These are phyloP conservation scores for Ciconia stormi DNA, from an alignment of 2,113 vertebrate genomes.

Conservation along the genomic window DNA sequence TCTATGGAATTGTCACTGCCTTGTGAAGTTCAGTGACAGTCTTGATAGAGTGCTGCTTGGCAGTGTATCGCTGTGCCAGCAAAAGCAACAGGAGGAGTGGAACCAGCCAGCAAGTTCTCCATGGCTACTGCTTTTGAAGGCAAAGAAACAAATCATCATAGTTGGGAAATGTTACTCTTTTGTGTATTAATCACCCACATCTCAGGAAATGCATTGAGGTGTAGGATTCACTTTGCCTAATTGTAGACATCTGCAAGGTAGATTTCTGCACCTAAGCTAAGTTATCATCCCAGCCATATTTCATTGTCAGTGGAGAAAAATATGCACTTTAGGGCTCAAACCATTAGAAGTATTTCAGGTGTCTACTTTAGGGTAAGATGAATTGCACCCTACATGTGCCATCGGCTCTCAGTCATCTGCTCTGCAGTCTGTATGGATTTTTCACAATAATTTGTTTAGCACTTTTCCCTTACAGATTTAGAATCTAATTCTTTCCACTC, in stretches of 20 bases:
- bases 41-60: not conserved
- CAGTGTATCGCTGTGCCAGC: not conserved
- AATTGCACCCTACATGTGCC: not conserved
- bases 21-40: slow-evolving; percentile 4
- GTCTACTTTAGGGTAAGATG: not conserved
- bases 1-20: not conserved
- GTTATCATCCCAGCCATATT: not conserved
- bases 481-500: not conserved
- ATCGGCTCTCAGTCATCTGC: not conserved
- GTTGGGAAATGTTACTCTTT: not conserved
- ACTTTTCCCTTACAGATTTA: not conserved
- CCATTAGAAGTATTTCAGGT: not conserved
- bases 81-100: slow-evolving; percentile 4
- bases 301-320: not conserved
- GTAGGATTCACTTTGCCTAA: not conserved
- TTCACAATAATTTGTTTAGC: not conserved
- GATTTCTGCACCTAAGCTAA: not conserved
- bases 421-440: not conserved
- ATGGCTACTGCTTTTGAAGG: not conserved
- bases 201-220: not conserved
- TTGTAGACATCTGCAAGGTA: not conserved
- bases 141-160: not conserved
- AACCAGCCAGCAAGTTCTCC: slow-evolving; percentile 12
- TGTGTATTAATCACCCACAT: not conserved
- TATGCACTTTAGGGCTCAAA: not conserved